Evolutionary conservation across 30 jellyfish, hydroid and myxozoan species (phyloP).

Genomic region (Nemopilema nomurai): DNA sequence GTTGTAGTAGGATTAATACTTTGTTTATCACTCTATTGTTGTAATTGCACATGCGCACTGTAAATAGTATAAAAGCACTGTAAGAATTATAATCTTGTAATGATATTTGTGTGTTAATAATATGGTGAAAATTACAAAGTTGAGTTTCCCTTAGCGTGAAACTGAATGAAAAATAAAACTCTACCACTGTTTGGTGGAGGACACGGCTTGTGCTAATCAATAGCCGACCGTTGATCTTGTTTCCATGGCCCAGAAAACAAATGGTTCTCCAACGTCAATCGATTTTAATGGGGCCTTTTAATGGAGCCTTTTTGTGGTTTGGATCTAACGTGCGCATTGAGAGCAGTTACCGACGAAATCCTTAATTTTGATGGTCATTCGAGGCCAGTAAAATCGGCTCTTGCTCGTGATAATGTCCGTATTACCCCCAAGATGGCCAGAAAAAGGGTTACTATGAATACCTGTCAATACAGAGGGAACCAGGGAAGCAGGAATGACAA

Average conservation of each 20-base stretch:
- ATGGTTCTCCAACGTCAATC: constrained; percentile 16
- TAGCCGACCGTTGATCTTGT: no score
- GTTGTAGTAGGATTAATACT: constrained; percentile 44
- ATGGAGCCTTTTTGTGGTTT: neutral
- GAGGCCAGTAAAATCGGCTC: constrained; percentile 15
- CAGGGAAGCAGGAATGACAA: constrained; percentile 23
- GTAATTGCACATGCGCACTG: no score
- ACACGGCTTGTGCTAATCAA: no score
- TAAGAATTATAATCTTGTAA: no score
- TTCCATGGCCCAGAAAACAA: constrained; percentile 50
- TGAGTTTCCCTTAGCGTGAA: no score
- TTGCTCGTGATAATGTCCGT: neutral
- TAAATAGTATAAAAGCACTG: no score
- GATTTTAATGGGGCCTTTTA: constrained; percentile 43
- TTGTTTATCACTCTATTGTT: no score
- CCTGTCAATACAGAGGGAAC: constrained; percentile 8
- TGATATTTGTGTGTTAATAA: no score
- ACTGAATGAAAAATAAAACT: no score
- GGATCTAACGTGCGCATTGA: neutral
- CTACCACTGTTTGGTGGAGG: no score
- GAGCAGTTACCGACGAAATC: neutral
- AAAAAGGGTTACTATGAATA: constrained; percentile 19
- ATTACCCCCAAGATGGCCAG: constrained; percentile 1
- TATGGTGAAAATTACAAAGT: no score
- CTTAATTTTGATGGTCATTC: constrained; percentile 14